Conservation (phyloP, 1,140 invertebrate species). For the Periplaneta americana region DNA sequence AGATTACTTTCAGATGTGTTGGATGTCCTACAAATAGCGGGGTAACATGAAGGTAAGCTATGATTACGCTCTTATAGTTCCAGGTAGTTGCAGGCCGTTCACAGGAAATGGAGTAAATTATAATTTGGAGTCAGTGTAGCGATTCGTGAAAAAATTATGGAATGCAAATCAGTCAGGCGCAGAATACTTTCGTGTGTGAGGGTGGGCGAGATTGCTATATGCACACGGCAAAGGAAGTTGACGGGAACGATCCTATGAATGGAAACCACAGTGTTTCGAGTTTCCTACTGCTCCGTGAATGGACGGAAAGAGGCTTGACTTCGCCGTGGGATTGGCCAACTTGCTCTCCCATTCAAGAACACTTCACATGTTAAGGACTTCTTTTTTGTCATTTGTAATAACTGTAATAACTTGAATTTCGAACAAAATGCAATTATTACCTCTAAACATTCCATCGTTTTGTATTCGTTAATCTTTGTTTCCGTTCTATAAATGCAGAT, state of each 20-base stretch:
- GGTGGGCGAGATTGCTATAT: not conserved
- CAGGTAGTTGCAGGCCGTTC: not conserved
- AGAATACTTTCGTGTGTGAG: not conserved
- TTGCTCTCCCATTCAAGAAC: not conserved
- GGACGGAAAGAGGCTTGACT: not conserved
- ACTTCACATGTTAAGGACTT: too few relatives aligned
- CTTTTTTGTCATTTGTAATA: too few relatives aligned
- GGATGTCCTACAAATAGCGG: not conserved
- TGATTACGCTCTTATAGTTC: not conserved
- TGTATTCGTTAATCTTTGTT: too few relatives aligned
- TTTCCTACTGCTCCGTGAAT: not conserved
- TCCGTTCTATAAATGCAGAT: too few relatives aligned
- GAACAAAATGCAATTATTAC: not conserved
- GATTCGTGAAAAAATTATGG: not conserved
- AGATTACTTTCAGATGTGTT: not conserved
- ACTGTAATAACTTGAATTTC: not conserved
- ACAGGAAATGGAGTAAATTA: too few relatives aligned
- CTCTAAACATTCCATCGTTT: too few relatives aligned
- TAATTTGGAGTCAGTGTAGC: not conserved
- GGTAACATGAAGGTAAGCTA: not conserved
- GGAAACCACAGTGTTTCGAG: not conserved
- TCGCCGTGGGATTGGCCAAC: not conserved
- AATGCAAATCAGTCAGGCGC: not conserved
- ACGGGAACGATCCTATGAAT: not conserved
- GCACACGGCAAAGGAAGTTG: not conserved